phyloP scores from a whole-genome alignment of 2,797 vertebrate species.

The Coreius guichenoti region DNA sequence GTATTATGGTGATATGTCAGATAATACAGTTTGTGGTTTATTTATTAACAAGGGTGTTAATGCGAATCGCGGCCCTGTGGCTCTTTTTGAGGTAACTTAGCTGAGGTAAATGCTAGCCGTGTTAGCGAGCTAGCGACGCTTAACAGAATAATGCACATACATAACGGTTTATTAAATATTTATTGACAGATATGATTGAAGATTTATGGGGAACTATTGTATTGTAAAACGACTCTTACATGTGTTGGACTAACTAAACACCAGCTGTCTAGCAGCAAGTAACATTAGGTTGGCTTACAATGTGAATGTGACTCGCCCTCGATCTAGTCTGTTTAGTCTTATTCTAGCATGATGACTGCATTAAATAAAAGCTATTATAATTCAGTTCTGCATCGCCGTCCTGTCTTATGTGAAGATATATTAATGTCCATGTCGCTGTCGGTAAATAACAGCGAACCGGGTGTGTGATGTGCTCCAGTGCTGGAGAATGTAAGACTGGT shows the following conservation, averaged over 20 bases:
- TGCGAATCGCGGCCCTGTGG: conserved; percentile 15
- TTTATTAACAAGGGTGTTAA: neutral
- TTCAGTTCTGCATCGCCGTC: too few relatives aligned
- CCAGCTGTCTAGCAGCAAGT: neutral
- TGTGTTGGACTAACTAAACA: neutral
- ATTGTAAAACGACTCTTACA: neutral
- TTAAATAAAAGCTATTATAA: neutral
- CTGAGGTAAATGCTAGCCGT: conserved; percentile 23
- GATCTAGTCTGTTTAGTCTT: neutral
- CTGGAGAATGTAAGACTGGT: conserved; percentile 8
- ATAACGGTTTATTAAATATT: neutral
- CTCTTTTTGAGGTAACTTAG: conserved; percentile 27
- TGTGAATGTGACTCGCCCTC: neutral
- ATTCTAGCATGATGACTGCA: neutral
- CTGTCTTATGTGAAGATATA: neutral
- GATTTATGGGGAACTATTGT: neutral
- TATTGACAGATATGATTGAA: neutral
- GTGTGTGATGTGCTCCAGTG: conserved; percentile 10
- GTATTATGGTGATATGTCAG: neutral
- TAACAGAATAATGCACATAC: neutral
- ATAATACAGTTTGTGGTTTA: neutral
- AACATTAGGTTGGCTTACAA: neutral
- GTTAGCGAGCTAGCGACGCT: conserved; percentile 14
- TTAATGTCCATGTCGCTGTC: neutral
- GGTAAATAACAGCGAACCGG: conserved; percentile 3